These are phyloP conservation scores for Burhinus oedicnemus DNA, from an alignment of 2,113 vertebrate species.

Conservation along the genomic window DNA sequence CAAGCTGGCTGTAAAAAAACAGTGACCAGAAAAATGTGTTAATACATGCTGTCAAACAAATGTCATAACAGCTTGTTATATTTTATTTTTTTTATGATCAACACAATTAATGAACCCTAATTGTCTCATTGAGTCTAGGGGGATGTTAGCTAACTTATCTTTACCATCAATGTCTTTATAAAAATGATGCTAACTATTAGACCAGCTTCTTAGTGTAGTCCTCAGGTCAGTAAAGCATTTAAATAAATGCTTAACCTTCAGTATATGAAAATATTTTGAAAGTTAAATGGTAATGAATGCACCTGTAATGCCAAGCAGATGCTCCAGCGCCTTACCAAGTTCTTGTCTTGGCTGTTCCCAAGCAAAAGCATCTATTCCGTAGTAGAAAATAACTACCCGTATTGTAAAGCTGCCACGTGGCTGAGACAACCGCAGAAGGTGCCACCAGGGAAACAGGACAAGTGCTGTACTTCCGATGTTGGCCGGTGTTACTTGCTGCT, in stretches of 20 bases:
- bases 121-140: not conserved
- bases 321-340: not conserved
- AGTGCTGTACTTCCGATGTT: not conserved
- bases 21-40: conserved; percentile 32
- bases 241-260: not conserved
- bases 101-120: not conserved
- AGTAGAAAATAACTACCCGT: not conserved
- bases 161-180: not conserved
- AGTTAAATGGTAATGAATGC: not conserved
- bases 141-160: not conserved
- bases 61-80: not conserved
- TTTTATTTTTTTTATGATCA: not conserved
- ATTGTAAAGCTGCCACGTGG: not conserved
- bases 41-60: not conserved
- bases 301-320: not conserved
- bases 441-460: not conserved
- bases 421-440: not conserved
- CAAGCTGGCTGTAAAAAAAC: conserved; percentile 28
- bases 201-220: not conserved
- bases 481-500: not conserved
- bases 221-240: not conserved
- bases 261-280: not conserved
- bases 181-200: not conserved
- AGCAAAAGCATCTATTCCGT: not conserved
- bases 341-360: not conserved